A percentile compares a stretch with the other conserved stretches of the same genome.
Conservation (phyloP, 2,113 vertebrate genomes). For the Ciconia boyciana region DNA sequence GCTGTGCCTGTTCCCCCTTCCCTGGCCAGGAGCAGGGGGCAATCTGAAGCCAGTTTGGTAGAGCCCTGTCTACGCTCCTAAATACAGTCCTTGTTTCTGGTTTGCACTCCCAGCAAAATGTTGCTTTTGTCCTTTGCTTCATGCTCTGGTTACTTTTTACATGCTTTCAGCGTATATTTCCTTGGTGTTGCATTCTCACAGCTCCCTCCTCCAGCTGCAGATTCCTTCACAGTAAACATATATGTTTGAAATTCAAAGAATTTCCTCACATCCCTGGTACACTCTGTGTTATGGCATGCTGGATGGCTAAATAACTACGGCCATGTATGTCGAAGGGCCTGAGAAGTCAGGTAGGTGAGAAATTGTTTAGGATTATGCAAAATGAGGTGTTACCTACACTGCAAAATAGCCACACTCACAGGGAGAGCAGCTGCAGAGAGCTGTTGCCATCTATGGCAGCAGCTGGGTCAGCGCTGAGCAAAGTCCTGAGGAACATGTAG, state of each 20-base stretch:
- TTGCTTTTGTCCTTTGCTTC: neutral
- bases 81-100: neutral
- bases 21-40: neutral
- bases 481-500: neutral
- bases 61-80: neutral
- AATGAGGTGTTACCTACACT: neutral
- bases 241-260: constrained; percentile 40
- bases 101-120: neutral
- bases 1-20: neutral
- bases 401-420: neutral
- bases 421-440: neutral
- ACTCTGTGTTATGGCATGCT: neutral
- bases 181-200: neutral
- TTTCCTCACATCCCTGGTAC: neutral
- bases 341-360: neutral
- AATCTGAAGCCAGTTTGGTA: neutral
- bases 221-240: constrained; percentile 26
- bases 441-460: neutral
- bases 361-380: neutral
- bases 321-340: neutral
- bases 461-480: neutral
- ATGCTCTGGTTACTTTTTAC: neutral
- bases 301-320: neutral
- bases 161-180: neutral
- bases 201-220: neutral